Percentiles rank a stretch among this genome's conserved stretches.
Conservation (phyloP, 2,113 vertebrate species). For the Embiotoca jacksoni region DNA sequence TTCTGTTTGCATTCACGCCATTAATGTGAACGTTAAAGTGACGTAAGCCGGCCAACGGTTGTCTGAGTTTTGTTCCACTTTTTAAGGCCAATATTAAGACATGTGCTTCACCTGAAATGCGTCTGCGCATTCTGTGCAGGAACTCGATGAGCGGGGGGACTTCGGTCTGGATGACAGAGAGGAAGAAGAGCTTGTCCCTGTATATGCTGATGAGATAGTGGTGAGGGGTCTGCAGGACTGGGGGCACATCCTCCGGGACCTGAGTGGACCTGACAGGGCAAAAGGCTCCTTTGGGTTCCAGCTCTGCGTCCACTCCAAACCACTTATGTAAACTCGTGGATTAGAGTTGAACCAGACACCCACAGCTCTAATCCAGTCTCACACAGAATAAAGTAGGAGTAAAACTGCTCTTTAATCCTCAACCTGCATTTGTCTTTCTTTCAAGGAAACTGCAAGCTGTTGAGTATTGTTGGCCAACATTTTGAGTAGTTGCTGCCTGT, state of each 20-base stretch:
- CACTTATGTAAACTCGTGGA: conserved; percentile 62
- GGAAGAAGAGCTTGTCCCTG: conserved; percentile 93
- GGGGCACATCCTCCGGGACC: conserved; percentile 92
- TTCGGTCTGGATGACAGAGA: conserved; percentile 96
- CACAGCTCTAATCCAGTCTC: conserved; percentile 37
- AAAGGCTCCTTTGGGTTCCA: conserved; percentile 48
- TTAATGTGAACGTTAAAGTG: too few relatives aligned
- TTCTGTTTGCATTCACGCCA: too few relatives aligned
- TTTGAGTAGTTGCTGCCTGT: background rate
- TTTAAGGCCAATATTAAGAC: too few relatives aligned
- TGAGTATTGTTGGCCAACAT: background rate
- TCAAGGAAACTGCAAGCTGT: background rate
- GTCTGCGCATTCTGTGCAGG: conserved; percentile 94
- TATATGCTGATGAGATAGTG: conserved; percentile 98
- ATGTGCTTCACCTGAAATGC: conserved; percentile 90
- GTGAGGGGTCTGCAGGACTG: conserved; percentile 96
- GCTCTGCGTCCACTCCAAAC: conserved; percentile 64
- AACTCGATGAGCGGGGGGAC: conserved; percentile 98
- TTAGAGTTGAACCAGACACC: conserved; percentile 59
- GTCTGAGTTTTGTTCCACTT: too few relatives aligned
- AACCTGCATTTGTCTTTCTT: too few relatives aligned
- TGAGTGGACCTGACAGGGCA: conserved; percentile 61
- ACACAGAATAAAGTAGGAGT: conserved; percentile 28
- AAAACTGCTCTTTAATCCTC: conserved; percentile 2
- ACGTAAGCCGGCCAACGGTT: too few relatives aligned